These are phyloP conservation scores for Mus spretus DNA, from an alignment of 2,797 vertebrate genomes.

Conservation along the genomic window DNA sequence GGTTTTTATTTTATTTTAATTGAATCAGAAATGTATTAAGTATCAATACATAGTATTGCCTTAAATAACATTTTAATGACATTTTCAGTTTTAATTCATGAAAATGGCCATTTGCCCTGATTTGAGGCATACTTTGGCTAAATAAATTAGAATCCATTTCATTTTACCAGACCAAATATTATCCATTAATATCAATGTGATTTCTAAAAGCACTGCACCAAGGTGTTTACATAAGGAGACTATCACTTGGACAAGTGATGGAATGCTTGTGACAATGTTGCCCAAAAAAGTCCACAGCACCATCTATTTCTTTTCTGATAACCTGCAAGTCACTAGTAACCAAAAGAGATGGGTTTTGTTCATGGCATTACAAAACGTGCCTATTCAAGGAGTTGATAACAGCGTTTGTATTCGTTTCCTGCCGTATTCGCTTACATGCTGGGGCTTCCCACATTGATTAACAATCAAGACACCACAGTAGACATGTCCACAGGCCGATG, in stretches of 20 bases:
- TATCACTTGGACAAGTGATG: slow-evolving; percentile 72
- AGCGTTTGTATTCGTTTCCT: not conserved
- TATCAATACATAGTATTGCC: slow-evolving; percentile 76
- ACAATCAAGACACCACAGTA: not conserved
- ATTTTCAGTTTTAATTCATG: slow-evolving; percentile 85
- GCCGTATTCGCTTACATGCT: slow-evolving; percentile 11
- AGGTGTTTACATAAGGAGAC: slow-evolving; percentile 85
- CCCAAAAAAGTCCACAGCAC: slow-evolving; percentile 67
- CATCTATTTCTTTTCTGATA: slow-evolving; percentile 77
- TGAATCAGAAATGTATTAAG: slow-evolving; percentile 77
- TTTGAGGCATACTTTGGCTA: slow-evolving; percentile 75
- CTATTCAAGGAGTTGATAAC: slow-evolving; percentile 25
- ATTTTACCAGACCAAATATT: slow-evolving; percentile 77
- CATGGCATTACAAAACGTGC: slow-evolving; percentile 17
- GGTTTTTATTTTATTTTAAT: slow-evolving; percentile 78
- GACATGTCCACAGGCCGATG: not conserved
- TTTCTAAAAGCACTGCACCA: slow-evolving; percentile 82
- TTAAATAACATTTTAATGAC: slow-evolving; percentile 80
- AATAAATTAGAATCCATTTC: slow-evolving; percentile 78
- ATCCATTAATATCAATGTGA: slow-evolving; percentile 68
- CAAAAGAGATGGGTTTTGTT: slow-evolving; percentile 19
- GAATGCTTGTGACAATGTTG: slow-evolving; percentile 63
- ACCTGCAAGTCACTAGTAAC: not conserved
- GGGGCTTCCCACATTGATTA: not conserved
- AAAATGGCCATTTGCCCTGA: slow-evolving; percentile 80